Evolutionary conservation across 2,888 invertebrate species (phyloP).

Genomic region (Dendrolimus houi): DNA sequence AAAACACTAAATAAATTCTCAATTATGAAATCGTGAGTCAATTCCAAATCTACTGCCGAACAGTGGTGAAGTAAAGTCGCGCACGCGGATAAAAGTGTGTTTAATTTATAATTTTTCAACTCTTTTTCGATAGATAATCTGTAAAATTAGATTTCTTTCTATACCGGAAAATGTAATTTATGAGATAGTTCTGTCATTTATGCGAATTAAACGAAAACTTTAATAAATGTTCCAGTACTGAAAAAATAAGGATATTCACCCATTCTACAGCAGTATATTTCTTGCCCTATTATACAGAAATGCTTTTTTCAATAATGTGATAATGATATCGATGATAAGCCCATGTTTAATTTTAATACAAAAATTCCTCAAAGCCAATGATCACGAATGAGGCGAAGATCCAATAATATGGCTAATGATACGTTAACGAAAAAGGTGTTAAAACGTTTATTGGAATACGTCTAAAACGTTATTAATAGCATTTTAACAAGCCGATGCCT

Average conservation of each 20-base stretch:
- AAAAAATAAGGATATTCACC: neutral
- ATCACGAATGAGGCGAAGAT: neutral
- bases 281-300: neutral
- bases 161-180: too few species aligned
- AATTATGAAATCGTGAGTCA: too few species aligned
- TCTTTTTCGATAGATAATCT: too few species aligned
- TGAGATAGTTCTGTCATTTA: too few species aligned
- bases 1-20: too few species aligned
- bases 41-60: too few species aligned
- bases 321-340: neutral
- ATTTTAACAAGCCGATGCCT: constrained; percentile 67
- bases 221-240: neutral
- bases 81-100: too few species aligned
- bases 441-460: constrained; percentile 73
- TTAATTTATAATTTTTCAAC: too few species aligned
- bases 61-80: too few species aligned
- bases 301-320: neutral
- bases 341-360: neutral
- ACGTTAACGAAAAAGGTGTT: constrained; percentile 71
- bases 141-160: too few species aligned
- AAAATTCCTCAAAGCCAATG: neutral
- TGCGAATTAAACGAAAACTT: too few species aligned
- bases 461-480: constrained; percentile 69
- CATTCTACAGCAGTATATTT: neutral
- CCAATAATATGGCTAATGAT: constrained; percentile 69